Conservation (phyloP, 2,113 vertebrate species). For the Trogon melanurus region DNA sequence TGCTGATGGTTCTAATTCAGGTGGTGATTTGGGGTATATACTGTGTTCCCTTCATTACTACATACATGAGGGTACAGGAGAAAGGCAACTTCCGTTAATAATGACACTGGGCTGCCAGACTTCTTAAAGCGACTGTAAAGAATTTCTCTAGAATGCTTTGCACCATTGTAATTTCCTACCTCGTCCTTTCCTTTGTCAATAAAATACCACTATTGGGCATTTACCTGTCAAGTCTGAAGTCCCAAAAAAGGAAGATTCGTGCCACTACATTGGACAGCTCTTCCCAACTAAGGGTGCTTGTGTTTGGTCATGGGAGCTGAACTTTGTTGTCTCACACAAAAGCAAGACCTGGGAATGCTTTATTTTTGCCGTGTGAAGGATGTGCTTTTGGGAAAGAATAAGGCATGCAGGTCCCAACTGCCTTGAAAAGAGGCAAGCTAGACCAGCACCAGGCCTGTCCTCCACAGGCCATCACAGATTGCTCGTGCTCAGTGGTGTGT, state of each 20-base stretch:
- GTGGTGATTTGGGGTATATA: neutral
- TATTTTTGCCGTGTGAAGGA: neutral
- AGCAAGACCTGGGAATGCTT: neutral
- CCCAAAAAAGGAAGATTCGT: neutral
- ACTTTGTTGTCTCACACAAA: neutral
- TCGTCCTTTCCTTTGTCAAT: neutral
- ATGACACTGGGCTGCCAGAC: neutral
- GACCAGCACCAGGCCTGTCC: neutral
- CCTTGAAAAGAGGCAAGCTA: neutral
- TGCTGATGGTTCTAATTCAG: slow-evolving; percentile 7
- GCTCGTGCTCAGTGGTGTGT: neutral
- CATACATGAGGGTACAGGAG: neutral
- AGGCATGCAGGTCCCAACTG: neutral
- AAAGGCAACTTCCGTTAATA: neutral
- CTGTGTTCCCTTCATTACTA: slow-evolving; percentile 13
- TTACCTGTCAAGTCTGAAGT: neutral
- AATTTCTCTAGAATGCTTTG: neutral
- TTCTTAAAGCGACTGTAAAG: neutral
- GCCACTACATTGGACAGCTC: too few species aligned
- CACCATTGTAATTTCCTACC: neutral
- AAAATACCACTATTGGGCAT: neutral
- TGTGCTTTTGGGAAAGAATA: neutral
- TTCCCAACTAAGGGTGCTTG: neutral
- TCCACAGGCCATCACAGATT: neutral
- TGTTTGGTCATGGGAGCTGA: neutral